Percentiles rank a stretch among this genome's conserved stretches.
Conservation (phyloP, 2,113 vertebrate species). For the Gasterosteus nipponicus region DNA sequence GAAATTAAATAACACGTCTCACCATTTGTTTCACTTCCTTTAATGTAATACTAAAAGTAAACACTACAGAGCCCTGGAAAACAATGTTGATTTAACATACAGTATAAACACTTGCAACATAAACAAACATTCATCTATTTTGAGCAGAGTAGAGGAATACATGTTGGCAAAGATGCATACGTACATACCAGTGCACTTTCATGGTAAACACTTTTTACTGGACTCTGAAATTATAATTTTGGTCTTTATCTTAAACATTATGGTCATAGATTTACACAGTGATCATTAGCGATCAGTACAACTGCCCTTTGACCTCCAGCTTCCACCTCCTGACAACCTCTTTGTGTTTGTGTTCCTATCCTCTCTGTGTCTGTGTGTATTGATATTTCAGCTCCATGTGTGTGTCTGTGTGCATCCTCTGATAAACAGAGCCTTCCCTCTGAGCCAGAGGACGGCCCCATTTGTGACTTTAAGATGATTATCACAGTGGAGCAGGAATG, state of each 20-base stretch:
- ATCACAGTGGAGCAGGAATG: constrained; percentile 65
- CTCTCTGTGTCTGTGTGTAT: constrained; percentile 2
- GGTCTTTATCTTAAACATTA: neutral
- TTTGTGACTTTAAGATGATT: constrained; percentile 58
- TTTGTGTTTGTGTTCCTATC: constrained; percentile 19
- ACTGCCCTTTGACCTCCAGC: constrained; percentile 6
- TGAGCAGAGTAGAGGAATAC: constrained; percentile 9
- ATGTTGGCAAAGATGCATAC: constrained; percentile 17
- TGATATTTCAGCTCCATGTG: neutral
- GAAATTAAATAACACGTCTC: neutral
- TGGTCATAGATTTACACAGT: neutral
- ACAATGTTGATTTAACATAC: constrained; percentile 19
- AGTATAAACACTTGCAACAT: constrained; percentile 16
- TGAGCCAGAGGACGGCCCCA: constrained; percentile 28
- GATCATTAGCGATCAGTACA: neutral
- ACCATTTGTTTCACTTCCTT: neutral
- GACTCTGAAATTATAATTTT: neutral
- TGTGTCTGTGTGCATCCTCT: constrained; percentile 45
- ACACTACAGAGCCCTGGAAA: neutral
- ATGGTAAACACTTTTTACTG: constrained; percentile 22
- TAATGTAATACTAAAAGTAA: constrained; percentile 13
- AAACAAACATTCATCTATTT: constrained; percentile 49
- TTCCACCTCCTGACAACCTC: neutral
- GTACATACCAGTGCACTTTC: constrained; percentile 20
- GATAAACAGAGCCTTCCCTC: constrained; percentile 66